Percentiles rank a stretch among this genome's conserved stretches.
Evolutionary conservation across 2,888 invertebrate genomes (phyloP).

Genomic region (Lathronympha strigana): DNA sequence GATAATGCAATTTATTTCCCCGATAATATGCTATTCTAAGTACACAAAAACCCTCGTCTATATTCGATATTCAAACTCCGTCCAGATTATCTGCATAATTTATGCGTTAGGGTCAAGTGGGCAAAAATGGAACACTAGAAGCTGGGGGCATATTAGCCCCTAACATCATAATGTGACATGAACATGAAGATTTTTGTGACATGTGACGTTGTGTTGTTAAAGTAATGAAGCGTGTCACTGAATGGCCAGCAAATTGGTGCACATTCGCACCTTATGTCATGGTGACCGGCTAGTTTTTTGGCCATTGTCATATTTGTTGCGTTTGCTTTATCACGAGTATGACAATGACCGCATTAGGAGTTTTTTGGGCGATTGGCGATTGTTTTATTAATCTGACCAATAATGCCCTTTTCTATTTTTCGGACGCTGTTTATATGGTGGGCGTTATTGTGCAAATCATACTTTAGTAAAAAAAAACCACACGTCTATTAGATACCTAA

Average conservation of each 20-base stretch:
- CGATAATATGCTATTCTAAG: conserved; percentile 28
- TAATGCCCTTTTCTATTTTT: conserved; percentile 20
- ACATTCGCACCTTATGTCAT: conserved; percentile 76
- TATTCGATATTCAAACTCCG: conserved; percentile 35
- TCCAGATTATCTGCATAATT: conserved; percentile 80
- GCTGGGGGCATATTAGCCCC: conserved; percentile 41
- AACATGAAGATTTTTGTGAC: not conserved
- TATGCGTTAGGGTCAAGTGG: conserved; percentile 81
- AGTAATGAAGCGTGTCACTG: conserved; percentile 20
- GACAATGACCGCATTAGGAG: conserved; percentile 64
- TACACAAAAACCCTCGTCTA: conserved; percentile 24
- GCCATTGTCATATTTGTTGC: conserved; percentile 48
- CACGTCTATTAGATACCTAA: too few species aligned
- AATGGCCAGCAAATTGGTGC: conserved; percentile 69
- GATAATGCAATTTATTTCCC: conserved; percentile 18
- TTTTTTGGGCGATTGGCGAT: conserved; percentile 43
- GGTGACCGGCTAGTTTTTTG: conserved; percentile 61
- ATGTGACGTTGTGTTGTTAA: conserved; percentile 5
- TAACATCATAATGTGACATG: not conserved
- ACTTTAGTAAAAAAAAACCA: not conserved
- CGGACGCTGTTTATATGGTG: too few species aligned
- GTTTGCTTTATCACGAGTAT: conserved; percentile 59
- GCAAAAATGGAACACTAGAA: conserved; percentile 49
- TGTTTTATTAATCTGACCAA: conserved; percentile 41
- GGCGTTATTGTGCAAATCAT: not conserved